A percentile compares a stretch with the other conserved stretches of the same genome.
These are phyloP conservation scores for Otocyon megalotis DNA, from an alignment of 2,113 vertebrate genomes.

Conservation along the genomic window DNA sequence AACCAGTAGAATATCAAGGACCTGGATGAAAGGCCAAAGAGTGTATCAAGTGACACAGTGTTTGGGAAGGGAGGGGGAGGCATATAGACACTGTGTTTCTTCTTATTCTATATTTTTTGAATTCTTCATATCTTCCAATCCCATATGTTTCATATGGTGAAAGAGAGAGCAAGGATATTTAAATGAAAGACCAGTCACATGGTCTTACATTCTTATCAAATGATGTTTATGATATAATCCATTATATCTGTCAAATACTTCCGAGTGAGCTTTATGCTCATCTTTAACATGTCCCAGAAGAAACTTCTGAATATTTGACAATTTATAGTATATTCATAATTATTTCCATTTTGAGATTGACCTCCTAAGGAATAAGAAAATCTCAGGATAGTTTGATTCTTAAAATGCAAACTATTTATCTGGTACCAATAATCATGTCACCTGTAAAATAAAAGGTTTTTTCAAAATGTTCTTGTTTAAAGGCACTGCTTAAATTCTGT, in stretches of 20 bases:
- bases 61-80: rapidly evolving
- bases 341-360: constrained; percentile 17
- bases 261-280: neutral
- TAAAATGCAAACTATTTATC: neutral
- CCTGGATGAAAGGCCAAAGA: neutral
- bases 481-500: neutral
- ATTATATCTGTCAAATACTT: constrained; percentile 23
- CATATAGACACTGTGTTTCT: neutral
- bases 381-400: neutral
- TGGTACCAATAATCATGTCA: neutral
- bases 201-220: neutral
- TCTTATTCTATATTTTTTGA: neutral
- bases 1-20: neutral
- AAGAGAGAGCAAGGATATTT: neutral
- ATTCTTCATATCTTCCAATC: neutral
- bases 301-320: neutral
- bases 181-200: neutral
- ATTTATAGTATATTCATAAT: neutral
- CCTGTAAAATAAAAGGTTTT: neutral
- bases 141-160: neutral
- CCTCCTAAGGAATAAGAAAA: neutral
- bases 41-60: neutral
- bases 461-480: neutral
- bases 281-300: neutral
- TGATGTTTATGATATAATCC: neutral